Evolutionary conservation across 1,140 invertebrate genomes (phyloP).

Genomic region (Drosophila kepulauana): DNA sequence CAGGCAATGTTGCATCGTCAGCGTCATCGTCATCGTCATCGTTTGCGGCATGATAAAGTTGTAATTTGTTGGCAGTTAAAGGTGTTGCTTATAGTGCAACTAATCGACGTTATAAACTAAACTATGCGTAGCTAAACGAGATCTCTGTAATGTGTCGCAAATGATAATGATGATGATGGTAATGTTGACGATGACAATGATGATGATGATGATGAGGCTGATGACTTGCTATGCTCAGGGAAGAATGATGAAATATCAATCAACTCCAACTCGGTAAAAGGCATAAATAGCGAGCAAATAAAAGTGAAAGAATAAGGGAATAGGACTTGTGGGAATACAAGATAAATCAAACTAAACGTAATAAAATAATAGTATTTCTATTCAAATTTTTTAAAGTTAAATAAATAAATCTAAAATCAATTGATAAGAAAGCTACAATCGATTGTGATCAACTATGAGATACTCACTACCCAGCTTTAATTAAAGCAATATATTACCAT

Average conservation of each 20-base stretch:
- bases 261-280: constrained; percentile 14
- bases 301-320: background rate
- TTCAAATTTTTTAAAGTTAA: background rate
- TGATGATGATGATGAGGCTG: constrained; percentile 34
- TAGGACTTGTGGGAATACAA: background rate
- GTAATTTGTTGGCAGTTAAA: constrained; percentile 83
- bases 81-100: constrained; percentile 83
- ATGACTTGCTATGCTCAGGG: background rate
- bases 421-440: no score
- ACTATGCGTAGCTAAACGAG: constrained; percentile 78
- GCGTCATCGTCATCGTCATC: constrained; percentile 37
- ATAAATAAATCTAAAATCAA: no score
- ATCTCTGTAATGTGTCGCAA: constrained; percentile 71
- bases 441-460: no score
- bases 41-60: constrained; percentile 82
- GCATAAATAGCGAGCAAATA: background rate
- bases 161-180: constrained; percentile 67
- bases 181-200: constrained; percentile 42
- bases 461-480: no score
- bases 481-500: no score
- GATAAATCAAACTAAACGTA: background rate
- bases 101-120: constrained; percentile 81
- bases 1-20: constrained; percentile 44
- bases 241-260: constrained; percentile 32
- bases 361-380: no score